A percentile compares a stretch with the other conserved stretches of the same genome.
These are phyloP conservation scores for Euura saliciscinereae DNA, from an alignment of 1,140 invertebrate genomes.

Conservation along the genomic window DNA sequence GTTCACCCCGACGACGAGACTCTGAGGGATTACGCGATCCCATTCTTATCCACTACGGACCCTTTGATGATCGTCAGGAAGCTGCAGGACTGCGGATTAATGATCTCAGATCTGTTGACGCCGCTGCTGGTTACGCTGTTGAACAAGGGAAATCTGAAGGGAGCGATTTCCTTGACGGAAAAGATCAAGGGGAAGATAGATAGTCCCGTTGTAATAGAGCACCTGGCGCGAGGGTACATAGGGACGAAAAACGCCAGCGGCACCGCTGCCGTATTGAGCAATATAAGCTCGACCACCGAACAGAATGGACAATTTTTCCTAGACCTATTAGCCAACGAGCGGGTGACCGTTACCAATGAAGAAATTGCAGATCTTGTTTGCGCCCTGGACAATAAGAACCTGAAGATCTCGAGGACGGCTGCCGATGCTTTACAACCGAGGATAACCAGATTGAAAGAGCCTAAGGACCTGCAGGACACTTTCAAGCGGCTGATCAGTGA, in stretches of 20 bases:
- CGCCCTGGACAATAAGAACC: conserved; percentile 2
- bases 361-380: conserved; percentile 17
- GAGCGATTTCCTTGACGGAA: conserved; percentile 57
- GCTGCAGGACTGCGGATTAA: conserved; percentile 54
- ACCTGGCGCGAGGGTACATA: conserved; percentile 33
- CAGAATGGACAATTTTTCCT: conserved; percentile 22
- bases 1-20: conserved; percentile 62
- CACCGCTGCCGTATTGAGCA: conserved; percentile 36
- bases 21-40: conserved; percentile 59
- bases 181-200: conserved; percentile 50
- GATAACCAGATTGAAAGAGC: neutral
- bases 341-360: neutral
- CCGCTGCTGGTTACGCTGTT: conserved; percentile 60
- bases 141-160: conserved; percentile 51
- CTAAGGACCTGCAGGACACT: neutral
- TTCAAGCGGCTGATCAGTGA: neutral
- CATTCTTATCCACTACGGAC: conserved; percentile 57
- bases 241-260: conserved; percentile 30
- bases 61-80: conserved; percentile 57
- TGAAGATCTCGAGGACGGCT: conserved; percentile 11
- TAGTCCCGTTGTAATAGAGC: conserved; percentile 42
- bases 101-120: conserved; percentile 47
- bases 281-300: conserved; percentile 13
- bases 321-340: conserved; percentile 7
- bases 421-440: neutral